A percentile compares a stretch with the other conserved stretches of the same genome.
These are phyloP conservation scores for Danio choprae DNA, from an alignment of 2,797 vertebrate genomes.

Conservation along the genomic window DNA sequence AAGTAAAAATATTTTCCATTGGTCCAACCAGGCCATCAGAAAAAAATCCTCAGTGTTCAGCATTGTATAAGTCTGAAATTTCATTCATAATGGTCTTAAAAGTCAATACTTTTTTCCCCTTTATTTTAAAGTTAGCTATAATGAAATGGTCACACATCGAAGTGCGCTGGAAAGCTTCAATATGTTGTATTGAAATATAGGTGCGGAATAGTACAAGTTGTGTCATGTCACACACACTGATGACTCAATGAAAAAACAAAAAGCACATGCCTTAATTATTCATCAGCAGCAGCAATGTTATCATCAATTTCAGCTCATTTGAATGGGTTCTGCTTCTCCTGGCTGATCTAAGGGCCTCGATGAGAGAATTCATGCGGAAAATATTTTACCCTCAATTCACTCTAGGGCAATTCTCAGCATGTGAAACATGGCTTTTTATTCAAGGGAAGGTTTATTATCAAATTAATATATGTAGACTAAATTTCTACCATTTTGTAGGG, in stretches of 20 bases:
- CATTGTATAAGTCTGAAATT: no score
- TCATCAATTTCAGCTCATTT: background rate
- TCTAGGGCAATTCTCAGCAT: background rate
- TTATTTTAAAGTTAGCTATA: no score
- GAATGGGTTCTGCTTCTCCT: no score
- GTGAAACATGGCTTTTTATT: background rate
- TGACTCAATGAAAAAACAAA: background rate
- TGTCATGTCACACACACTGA: background rate
- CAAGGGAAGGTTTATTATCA: no score
- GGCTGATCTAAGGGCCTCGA: background rate
- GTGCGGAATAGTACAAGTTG: slow-evolving; percentile 13
- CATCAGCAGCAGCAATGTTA: background rate
- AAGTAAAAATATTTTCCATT: no score
- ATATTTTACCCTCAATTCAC: background rate
- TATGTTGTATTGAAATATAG: background rate
- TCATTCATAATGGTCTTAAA: no score
- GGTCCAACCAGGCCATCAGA: no score
- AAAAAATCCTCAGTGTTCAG: no score
- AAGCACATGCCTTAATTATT: slow-evolving; percentile 26
- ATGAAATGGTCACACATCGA: background rate
- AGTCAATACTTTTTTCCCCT: no score
- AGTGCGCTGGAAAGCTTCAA: background rate
- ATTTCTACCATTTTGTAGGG: background rate
- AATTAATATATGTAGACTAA: background rate
- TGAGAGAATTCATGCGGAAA: background rate